Evolutionary conservation across 2,113 vertebrate species (phyloP), one percentile per base, ranked within the genome.

Genomic region (Enhydra lutris): DNA sequence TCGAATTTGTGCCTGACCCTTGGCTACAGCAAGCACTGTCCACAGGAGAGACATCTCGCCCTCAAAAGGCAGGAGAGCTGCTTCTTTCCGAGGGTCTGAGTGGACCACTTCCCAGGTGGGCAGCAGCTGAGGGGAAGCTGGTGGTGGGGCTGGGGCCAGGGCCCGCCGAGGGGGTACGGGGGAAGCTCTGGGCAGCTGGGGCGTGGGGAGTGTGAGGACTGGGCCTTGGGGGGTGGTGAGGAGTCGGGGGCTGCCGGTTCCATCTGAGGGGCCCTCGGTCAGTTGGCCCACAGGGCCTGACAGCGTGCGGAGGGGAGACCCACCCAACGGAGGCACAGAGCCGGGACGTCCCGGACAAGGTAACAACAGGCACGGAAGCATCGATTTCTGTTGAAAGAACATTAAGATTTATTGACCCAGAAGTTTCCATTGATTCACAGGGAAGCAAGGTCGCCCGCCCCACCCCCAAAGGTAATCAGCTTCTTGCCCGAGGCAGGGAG

Each of bases 281-380:
- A 0, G 2, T 39, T 6, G 0, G 24, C 14, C 34, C 11, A 1
- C 4, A 24, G 26, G 50, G 23, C 1, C 42, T 5, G 34, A 26
- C 1, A 18, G 21, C 1, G 15, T 36, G 42, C 17, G 7, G 17
- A 47, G 23, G 31, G 50, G 42, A n/a, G 1, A 1, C 31, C 21
- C 17, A 3, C 26, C 5, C 0, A 1, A 1, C 0, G 1, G 24
- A 2, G 45, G 36, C 24, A 9, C 0, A 0, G 24, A 0, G 20
- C 5, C 0, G 0, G 12, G 21, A 18, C 0, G 0, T 9, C 45
- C 2, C 2, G 1, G 34, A 7, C 6, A 0, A 2, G 20, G 1
- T 17, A 1, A 71, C 1, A 3, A 59, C 0, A 3, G 69, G 17
- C 36, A n/a, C 61, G 57, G 55, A 4, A 5, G 1, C 26, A 42